Percentiles rank a stretch among this genome's conserved stretches.
phyloP scores from a whole-genome alignment of 1,140 invertebrate genomes.

The Parapsyche elsis region DNA sequence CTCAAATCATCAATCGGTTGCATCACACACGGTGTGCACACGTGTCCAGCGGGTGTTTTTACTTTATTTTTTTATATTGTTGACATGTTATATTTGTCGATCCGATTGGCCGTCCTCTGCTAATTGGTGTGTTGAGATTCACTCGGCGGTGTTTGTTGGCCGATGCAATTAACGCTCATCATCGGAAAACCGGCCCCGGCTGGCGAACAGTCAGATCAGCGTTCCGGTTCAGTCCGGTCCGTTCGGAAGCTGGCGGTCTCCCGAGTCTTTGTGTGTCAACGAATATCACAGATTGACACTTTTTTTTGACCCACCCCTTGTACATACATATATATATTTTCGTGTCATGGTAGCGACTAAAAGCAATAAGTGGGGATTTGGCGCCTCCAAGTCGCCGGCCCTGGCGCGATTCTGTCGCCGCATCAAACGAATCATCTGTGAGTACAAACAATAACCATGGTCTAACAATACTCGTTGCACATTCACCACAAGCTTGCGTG shows the following conservation, averaged over 20 bases:
- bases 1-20: too few relatives aligned
- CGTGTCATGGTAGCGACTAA: not conserved
- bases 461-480: too few relatives aligned
- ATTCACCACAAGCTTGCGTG: too few relatives aligned
- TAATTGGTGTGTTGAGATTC: not conserved
- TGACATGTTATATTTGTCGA: not conserved
- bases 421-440: conserved; percentile 53
- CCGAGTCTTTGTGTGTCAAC: not conserved
- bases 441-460: conserved; percentile 4
- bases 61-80: too few relatives aligned
- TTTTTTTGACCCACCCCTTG: not conserved
- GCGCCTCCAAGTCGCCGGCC: conserved; percentile 38
- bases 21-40: not conserved
- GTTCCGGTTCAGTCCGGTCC: conserved; percentile 24
- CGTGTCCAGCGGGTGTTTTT: not conserved
- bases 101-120: not conserved
- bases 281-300: too few relatives aligned
- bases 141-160: conserved; percentile 1
- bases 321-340: too few relatives aligned
- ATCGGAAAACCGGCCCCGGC: not conserved
- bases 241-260: too few relatives aligned
- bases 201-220: not conserved
- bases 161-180: conserved; percentile 6
- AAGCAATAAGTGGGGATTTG: not conserved
- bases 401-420: conserved; percentile 45